phyloP scores from a whole-genome alignment of 1,140 invertebrate species.

The Chrysomallon squamiferum region DNA sequence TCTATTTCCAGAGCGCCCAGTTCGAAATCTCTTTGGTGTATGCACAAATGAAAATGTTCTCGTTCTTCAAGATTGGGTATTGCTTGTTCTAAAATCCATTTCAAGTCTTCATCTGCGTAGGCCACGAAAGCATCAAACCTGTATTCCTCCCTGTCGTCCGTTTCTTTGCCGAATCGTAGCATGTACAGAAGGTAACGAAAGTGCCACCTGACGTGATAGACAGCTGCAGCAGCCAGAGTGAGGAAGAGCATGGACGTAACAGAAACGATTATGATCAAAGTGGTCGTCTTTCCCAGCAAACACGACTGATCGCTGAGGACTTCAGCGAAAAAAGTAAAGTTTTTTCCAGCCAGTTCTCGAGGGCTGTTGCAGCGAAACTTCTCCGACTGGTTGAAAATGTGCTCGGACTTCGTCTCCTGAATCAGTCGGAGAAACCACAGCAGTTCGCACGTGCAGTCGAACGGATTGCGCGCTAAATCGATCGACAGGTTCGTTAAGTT shows the following conservation, averaged over 20 bases:
- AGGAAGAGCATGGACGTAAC: not conserved
- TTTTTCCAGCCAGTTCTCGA: not conserved
- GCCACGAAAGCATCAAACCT: conserved; percentile 21
- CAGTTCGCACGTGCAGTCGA: not conserved
- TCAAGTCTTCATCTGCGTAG: conserved; percentile 23
- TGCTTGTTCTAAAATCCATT: conserved; percentile 16
- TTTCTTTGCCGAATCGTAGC: not conserved
- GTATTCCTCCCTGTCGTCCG: not conserved
- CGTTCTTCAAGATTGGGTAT: conserved; percentile 17
- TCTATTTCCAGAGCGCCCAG: conserved; percentile 19
- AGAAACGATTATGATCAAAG: not conserved
- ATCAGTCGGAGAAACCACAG: not conserved
- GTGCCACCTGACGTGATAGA: not conserved
- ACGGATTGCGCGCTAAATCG: not conserved
- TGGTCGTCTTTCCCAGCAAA: not conserved
- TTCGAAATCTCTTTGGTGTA: conserved; percentile 31
- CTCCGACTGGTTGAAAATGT: not conserved
- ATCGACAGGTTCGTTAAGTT: not conserved
- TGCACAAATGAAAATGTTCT: conserved; percentile 19
- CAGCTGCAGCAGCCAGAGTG: not conserved
- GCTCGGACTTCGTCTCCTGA: not conserved
- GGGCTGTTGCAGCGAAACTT: not conserved
- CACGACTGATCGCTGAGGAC: not conserved
- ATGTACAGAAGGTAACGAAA: not conserved
- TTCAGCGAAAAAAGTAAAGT: not conserved